Base-by-base conservation (phyloP, 2,888 invertebrate species). In the Lasioglossum marginatum region DNA sequence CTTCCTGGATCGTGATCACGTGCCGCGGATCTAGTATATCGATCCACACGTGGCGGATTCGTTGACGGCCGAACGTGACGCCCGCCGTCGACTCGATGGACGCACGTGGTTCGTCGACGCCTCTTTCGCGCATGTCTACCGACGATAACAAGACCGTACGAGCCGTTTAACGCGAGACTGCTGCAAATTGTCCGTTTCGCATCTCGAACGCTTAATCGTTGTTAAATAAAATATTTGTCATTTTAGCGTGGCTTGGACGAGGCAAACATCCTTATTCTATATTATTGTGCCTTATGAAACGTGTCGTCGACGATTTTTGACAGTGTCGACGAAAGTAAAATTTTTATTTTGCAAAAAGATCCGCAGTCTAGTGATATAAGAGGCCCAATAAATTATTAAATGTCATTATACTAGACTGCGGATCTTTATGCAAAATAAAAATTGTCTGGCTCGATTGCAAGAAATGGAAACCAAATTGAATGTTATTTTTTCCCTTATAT, bases 1-100 rank as follows among this genome's bases (percentile, higher is more conserved):
- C 8, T 23, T 40, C 16, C 19, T 40, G 43, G 40, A 60, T 70
- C 57, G 52, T 48, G 77, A 60, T 79, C 77, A 77, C 89, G 85
- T 75, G 75, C 77, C 70, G 4, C 14, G 57, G 23, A 77, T 77
- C 43, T 52, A 71, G 16, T 66, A 8, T 52, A 81, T 81, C 79
- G 43, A 37, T 16, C 31, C 31, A 83, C 82, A 79, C 85, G 87
- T 85, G 82, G 82, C 60, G 60, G 27, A 23, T 19, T 19, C 63
- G 60, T 37, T 84, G 75, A 71, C 78, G 52, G 63, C 34, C 37
- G 37, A 77, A 85, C 81, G 84, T 85, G 84, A 86, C 70, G 40
- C 19, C 14, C 16, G 27, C 27, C 31, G 43, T 48, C 70, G 70
- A 1, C 19, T 6, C 52, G 70, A 2, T 19, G 6, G 23, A 23